Base-by-base conservation (phyloP, 2,797 vertebrate genomes). In the Acomys russatus region DNA sequence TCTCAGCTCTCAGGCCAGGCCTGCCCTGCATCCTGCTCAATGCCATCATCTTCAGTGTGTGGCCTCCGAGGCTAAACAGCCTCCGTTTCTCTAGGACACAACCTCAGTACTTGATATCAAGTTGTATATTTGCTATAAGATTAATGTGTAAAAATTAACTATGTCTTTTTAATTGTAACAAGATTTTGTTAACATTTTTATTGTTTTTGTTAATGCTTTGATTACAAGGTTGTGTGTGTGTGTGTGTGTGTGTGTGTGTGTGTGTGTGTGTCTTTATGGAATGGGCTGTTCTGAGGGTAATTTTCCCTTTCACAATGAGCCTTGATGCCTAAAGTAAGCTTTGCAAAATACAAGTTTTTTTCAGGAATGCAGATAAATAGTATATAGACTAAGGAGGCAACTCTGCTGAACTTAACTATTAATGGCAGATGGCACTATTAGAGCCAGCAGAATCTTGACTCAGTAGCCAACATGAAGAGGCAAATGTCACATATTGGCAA, bases 181-280 rank as follows among this genome's bases (percentile, higher is more conserved):
- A 17, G 61, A 84, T 88, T 88, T 80, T 76, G 74, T 74, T 30
- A 74, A 86, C 35, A 94, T 35, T 85, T 51, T 74, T 88, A 66
- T 18, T 88, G 7, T 30, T 76, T 94, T 93, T 33, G 0, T 76
- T 68, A 93, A 70, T 96, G 17, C 7, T 78, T 6, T 77, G 33
- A 92, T 66, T 35, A 96, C 6, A 92, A 90, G 35, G 22, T 51
- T 86, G 6, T 20, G 79, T 25, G 63, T 20, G 7, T n/a, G 12
- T 84, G 22, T 15, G 23, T 79, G 28, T 56, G 9, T n/a, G 10
- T 20, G 20, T 54, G 25, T 61, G 28, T 79, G 9, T n/a, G 10
- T n/a, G 20, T 54, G 25, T 86, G 6, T 20, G 20, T 54, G 23
- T 61, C n/a, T 44, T 44, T 44, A 44, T 44, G 73, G 35, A 49